Evolutionary conservation across 1,140 invertebrate genomes (phyloP).

Genomic region (Aporrectodea caliginosa): DNA sequence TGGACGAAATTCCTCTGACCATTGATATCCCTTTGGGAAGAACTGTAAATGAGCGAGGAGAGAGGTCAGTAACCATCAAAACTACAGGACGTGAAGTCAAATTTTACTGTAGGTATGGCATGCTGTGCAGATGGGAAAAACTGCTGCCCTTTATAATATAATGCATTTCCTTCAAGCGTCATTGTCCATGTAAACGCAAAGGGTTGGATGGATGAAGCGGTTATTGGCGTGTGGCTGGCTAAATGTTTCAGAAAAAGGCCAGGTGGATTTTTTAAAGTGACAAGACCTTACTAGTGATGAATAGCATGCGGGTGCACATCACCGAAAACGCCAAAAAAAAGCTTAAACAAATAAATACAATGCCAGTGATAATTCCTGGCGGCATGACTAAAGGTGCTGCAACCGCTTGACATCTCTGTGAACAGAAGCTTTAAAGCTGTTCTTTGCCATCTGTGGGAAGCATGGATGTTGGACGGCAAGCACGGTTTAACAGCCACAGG

Average conservation of each 20-base stretch:
- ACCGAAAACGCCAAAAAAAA: background rate
- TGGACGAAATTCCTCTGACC: conserved; percentile 38
- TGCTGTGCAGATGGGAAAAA: conserved; percentile 34
- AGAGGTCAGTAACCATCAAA: conserved; percentile 32
- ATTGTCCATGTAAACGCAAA: conserved; percentile 11
- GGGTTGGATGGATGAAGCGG: conserved; percentile 25
- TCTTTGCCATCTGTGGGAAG: background rate
- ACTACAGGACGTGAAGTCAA: conserved; percentile 33
- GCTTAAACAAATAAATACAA: background rate
- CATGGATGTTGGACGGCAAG: background rate
- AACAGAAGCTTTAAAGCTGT: background rate
- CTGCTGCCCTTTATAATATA: conserved; percentile 30
- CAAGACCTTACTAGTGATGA: background rate
- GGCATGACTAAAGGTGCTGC: background rate
- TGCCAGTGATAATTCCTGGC: background rate
- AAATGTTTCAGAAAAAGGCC: conserved; percentile 4
- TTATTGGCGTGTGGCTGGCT: background rate
- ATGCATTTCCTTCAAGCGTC: conserved; percentile 10
- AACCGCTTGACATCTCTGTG: background rate
- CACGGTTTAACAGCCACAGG: background rate
- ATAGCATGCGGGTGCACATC: background rate
- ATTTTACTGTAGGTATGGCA: conserved; percentile 32
- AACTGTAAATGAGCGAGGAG: conserved; percentile 35
- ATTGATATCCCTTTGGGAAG: conserved; percentile 35
- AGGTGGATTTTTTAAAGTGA: background rate